Evolutionary conservation across 2,888 invertebrate species (phyloP).

Genomic region (Dione vanillae): DNA sequence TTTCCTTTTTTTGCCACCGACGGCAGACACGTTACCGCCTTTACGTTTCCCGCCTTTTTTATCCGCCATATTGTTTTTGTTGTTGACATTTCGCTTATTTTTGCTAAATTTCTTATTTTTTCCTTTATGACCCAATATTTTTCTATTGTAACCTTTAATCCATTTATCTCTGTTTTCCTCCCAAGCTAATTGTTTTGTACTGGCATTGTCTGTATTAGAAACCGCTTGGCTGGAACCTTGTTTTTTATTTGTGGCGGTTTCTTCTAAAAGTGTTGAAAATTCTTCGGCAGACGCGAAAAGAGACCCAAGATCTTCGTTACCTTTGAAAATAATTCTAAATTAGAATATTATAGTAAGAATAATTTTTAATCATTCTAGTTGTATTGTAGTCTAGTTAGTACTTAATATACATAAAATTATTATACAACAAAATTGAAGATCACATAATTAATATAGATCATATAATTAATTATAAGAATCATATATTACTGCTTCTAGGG

Average conservation of each 20-base stretch:
- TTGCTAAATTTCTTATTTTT: slow-evolving; percentile 53
- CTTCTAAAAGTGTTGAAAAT: slow-evolving; percentile 94
- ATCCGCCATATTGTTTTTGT: slow-evolving; percentile 55
- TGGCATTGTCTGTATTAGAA: slow-evolving; percentile 90
- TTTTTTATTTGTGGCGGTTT: slow-evolving; percentile 88
- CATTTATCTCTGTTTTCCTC: slow-evolving; percentile 88
- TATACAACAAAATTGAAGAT: background rate
- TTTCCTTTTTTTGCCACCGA: slow-evolving; percentile 70
- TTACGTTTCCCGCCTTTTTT: slow-evolving; percentile 65
- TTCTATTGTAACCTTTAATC: slow-evolving; percentile 84
- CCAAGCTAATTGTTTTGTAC: slow-evolving; percentile 92
- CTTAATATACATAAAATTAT: too few species aligned
- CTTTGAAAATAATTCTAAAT: slow-evolving; percentile 52
- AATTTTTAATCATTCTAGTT: background rate
- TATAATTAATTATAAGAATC: too few species aligned
- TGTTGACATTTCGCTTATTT: slow-evolving; percentile 47
- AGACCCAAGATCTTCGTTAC: slow-evolving; percentile 82
- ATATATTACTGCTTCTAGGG: too few species aligned
- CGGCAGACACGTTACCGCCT: slow-evolving; percentile 54
- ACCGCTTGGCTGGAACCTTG: slow-evolving; percentile 87
- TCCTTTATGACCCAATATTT: slow-evolving; percentile 66
- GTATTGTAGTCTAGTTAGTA: background rate
- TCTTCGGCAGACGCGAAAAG: slow-evolving; percentile 94
- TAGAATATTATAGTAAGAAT: background rate
- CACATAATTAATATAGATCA: too few species aligned